phyloP scores from a whole-genome alignment of 2,113 vertebrate genomes.

The Alligator sinensis region DNA sequence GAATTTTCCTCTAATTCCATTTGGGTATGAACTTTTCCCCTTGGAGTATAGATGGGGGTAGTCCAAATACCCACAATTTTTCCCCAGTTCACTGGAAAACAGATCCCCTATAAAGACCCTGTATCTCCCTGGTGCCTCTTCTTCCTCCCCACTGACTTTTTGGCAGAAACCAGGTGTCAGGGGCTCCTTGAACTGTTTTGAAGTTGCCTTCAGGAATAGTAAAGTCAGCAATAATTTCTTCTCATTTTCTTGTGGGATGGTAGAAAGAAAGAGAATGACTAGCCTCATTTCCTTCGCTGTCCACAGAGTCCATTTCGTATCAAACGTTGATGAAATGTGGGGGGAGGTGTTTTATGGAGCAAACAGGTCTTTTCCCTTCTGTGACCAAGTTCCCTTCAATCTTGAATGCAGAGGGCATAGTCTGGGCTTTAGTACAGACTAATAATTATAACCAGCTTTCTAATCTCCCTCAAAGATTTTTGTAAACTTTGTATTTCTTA shows the following conservation, averaged over 20 bases:
- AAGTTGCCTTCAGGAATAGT: neutral
- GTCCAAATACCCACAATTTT: neutral
- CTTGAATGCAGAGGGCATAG: neutral
- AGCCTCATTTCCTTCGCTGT: neutral
- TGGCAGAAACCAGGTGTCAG: neutral
- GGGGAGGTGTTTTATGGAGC: slow-evolving; percentile 17
- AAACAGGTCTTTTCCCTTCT: neutral
- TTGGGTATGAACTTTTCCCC: neutral
- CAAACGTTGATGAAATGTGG: neutral
- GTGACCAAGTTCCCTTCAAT: neutral
- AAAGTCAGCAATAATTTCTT: rapidly evolving
- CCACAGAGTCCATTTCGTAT: neutral
- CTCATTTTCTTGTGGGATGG: neutral
- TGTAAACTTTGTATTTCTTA: neutral
- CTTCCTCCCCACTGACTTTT: neutral
- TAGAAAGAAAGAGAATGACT: neutral
- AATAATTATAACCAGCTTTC: neutral
- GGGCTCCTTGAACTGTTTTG: neutral
- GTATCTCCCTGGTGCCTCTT: neutral
- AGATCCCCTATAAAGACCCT: neutral
- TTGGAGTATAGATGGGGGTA: rapidly evolving
- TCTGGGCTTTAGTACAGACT: neutral
- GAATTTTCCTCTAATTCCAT: neutral
- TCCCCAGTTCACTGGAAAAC: neutral
- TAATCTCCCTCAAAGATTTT: neutral